These are phyloP conservation scores for Rhadinocentrus ornatus DNA, from an alignment of 2,797 vertebrate genomes.

Conservation along the genomic window DNA sequence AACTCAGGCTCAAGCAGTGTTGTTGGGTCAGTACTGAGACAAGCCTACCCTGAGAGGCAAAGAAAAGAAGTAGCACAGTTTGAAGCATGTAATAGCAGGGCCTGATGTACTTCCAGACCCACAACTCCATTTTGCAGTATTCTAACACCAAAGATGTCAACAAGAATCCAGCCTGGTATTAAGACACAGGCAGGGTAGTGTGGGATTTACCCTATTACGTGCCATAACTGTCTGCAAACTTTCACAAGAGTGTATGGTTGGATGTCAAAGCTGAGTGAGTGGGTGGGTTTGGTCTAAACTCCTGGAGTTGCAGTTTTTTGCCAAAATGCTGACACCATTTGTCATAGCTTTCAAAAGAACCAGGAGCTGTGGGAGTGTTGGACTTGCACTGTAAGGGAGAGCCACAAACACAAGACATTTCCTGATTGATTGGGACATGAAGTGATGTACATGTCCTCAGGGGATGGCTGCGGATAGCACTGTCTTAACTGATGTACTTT, in stretches of 20 bases:
- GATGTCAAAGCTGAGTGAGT: constrained; percentile 59
- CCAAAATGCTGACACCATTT: constrained; percentile 53
- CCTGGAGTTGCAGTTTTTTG: constrained; percentile 43
- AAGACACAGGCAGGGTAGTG: constrained; percentile 72
- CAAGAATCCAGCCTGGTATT: constrained; percentile 67
- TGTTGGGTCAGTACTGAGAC: constrained; percentile 54
- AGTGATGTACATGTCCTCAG: constrained; percentile 51
- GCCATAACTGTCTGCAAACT: constrained; percentile 75
- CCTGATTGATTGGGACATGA: constrained; percentile 31
- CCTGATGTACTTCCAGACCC: constrained; percentile 39
- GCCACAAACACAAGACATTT: constrained; percentile 22
- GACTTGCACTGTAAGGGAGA: constrained; percentile 25
- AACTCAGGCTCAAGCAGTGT: constrained; percentile 44
- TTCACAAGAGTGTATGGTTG: constrained; percentile 77
- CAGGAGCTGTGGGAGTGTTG: constrained; percentile 45
- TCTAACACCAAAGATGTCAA: constrained; percentile 55
- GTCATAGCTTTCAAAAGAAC: constrained; percentile 48
- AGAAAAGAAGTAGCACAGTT: constrained; percentile 30
- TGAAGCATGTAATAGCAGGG: constrained; percentile 25
- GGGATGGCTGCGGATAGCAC: constrained; percentile 47
- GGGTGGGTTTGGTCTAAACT: constrained; percentile 49
- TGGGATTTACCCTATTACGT: constrained; percentile 75
- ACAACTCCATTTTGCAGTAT: constrained; percentile 40
- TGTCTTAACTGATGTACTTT: constrained; percentile 58
- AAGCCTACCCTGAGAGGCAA: constrained; percentile 38